Base-by-base conservation (phyloP, 1,140 invertebrate genomes). In the Drosophila prosaltans region DNA sequence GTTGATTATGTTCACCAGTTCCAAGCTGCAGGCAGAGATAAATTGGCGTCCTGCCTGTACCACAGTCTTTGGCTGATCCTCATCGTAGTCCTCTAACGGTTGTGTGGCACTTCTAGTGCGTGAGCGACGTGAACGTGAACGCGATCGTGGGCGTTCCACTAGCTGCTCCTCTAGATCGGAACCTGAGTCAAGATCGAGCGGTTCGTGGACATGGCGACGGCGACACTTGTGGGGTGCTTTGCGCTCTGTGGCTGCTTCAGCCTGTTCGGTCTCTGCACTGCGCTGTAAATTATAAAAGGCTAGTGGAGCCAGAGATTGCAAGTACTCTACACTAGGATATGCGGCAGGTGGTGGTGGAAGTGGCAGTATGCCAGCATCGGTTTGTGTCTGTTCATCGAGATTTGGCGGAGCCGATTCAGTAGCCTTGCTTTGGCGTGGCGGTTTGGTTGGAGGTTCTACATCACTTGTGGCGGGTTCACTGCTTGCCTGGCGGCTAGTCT, bases 31-130 rank as follows among this genome's bases (percentile, higher is more conserved):
- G 2, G 95, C 95, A 21, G 94, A 91, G 9, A 95, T 77, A 62
- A 96, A 93, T 80, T 96, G 95, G 0, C 93, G 93, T 7, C 95
- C 94, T 11, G 95, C 93, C 74, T 96, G 95, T 2, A 93, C 92
- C 63, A 95, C 94, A 0, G 94, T 93, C 63, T 82, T 85, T 2
- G 94, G 94, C 39, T 90, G 81, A 65, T 89, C 81, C 11, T 78
- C 84, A 21, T 90, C 81, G 41, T 74, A 79, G 5, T 84, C 85
- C 68, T 86, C 92, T 74, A 58, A 92, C 61, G 70, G 92, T 78
- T 69, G 92, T 45, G 65, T 93, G 28, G 77, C 81, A 72, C 65
- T 93, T 86, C 54, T 93, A 83, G 40, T 94, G 24, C 88, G 86
- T 4, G 90, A 79, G 32, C 91, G 93, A 1, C 84, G 68, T 2